A percentile compares a stretch with the other conserved stretches of the same genome.
Conservation (phyloP, 2,888 invertebrate genomes). For the Lochmaea crataegi region DNA sequence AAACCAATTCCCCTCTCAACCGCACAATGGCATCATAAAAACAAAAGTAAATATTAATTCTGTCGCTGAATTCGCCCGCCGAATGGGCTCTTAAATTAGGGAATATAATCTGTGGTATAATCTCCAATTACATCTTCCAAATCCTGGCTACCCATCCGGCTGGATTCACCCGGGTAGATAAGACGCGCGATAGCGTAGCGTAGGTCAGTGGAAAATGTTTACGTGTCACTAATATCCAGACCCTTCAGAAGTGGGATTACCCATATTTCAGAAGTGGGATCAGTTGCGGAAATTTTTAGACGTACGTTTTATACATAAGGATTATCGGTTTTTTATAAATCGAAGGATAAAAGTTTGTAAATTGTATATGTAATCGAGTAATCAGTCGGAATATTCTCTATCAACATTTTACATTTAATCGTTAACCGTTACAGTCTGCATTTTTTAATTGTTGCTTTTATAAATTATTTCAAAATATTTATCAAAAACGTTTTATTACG, state of each 20-base stretch:
- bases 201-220: slow-evolving; percentile 43
- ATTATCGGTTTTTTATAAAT: slow-evolving; percentile 19
- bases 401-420: slow-evolving; percentile 4
- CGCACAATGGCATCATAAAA: slow-evolving; percentile 42
- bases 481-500: too few relatives aligned
- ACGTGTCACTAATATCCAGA: slow-evolving; percentile 42
- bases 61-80: slow-evolving; percentile 41
- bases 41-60: slow-evolving; percentile 53
- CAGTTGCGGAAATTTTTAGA: slow-evolving; percentile 11
- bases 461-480: not conserved
- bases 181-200: slow-evolving; percentile 34
- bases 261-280: slow-evolving; percentile 25
- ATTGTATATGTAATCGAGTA: slow-evolving; percentile 3
- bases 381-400: not conserved
- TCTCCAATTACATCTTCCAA: slow-evolving; percentile 58
- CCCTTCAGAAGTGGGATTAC: slow-evolving; percentile 24
- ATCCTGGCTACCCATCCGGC: slow-evolving; percentile 46
- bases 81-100: slow-evolving; percentile 52
- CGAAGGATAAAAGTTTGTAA: slow-evolving; percentile 12
- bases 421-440: too few relatives aligned
- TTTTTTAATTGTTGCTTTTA: not conserved
- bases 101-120: slow-evolving; percentile 57
- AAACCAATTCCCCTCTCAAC: slow-evolving; percentile 25
- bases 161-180: slow-evolving; percentile 36
- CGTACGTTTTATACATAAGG: slow-evolving; percentile 16